Percentiles rank a stretch among this genome's conserved stretches.
These are phyloP conservation scores for Oegoconia quadripuncta DNA, from an alignment of 2,888 invertebrate species.

Conservation along the genomic window DNA sequence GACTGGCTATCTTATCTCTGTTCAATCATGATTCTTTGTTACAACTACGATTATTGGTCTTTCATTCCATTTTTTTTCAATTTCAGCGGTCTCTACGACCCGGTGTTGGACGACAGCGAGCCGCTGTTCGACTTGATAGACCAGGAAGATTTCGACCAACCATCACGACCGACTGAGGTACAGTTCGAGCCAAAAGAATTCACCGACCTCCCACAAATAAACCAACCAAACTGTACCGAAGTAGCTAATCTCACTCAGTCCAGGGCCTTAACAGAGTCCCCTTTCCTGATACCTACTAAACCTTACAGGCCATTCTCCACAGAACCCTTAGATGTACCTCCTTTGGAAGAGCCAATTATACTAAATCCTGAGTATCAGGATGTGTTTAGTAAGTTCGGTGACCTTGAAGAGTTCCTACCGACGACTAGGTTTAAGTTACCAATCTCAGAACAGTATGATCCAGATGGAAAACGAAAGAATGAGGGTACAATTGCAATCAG, in stretches of 20 bases:
- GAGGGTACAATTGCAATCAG: constrained; percentile 14
- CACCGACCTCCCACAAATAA: constrained; percentile 25
- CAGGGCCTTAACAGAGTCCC: constrained; percentile 47
- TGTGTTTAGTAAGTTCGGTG: constrained; percentile 34
- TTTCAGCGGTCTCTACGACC: constrained; percentile 67
- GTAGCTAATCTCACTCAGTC: constrained; percentile 18
- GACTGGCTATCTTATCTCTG: no score
- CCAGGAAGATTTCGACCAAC: constrained; percentile 60
- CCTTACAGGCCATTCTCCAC: constrained; percentile 61
- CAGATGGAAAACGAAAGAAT: constrained; percentile 36
- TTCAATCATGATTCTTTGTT: no score
- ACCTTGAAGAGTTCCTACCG: constrained; percentile 33
- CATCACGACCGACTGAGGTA: constrained; percentile 65
- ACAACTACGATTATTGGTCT: no score
- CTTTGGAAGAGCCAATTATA: constrained; percentile 60
- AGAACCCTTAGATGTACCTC: constrained; percentile 47
- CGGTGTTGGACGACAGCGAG: constrained; percentile 62
- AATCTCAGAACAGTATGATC: constrained; percentile 59
- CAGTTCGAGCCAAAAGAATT: constrained; percentile 37
- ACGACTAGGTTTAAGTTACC: constrained; percentile 55
- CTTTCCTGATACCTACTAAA: constrained; percentile 41
- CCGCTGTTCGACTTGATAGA: constrained; percentile 55
- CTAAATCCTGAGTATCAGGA: constrained; percentile 55
- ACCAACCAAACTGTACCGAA: constrained; percentile 1
- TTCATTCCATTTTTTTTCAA: constrained; percentile 17